A percentile compares a stretch with the other conserved stretches of the same genome.
Evolutionary conservation across 2,888 invertebrate species (phyloP).

Genomic region (Coleophora deauratella): DNA sequence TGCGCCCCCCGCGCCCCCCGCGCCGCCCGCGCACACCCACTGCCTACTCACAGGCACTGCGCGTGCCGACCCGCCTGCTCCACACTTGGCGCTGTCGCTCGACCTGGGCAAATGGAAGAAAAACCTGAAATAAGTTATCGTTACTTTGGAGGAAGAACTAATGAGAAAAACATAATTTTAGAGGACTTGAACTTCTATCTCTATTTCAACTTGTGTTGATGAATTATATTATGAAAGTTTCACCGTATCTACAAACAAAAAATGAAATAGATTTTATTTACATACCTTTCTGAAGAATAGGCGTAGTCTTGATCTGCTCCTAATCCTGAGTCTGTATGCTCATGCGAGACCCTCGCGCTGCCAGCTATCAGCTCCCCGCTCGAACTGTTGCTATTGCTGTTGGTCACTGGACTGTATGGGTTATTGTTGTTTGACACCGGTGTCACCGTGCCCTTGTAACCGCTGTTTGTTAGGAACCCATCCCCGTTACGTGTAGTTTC

Average conservation of each 20-base stretch:
- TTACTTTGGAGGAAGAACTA: no score
- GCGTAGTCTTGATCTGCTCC: conserved; percentile 85
- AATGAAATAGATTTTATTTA: no score
- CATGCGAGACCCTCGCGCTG: conserved; percentile 78
- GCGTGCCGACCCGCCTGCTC: conserved; percentile 53
- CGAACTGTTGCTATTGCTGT: conserved; percentile 69
- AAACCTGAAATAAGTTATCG: no score
- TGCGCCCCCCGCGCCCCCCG: conserved; percentile 17
- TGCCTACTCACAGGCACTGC: conserved; percentile 49
- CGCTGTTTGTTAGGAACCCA: conserved; percentile 60
- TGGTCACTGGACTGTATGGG: conserved; percentile 65
- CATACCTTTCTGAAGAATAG: conserved; percentile 79
- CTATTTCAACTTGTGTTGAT: no score
- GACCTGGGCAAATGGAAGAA: conserved; percentile 56
- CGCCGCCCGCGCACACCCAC: conserved; percentile 36
- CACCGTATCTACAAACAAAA: no score
- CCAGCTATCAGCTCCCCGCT: conserved; percentile 67
- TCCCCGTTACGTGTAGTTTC: conserved; percentile 48
- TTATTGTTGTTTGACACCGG: conserved; percentile 60
- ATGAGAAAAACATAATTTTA: no score
- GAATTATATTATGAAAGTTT: no score
- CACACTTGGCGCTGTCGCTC: conserved; percentile 79
- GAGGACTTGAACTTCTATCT: no score
- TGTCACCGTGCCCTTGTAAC: conserved; percentile 55
- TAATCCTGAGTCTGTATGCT: conserved; percentile 84